Base-by-base conservation (phyloP, 1,140 invertebrate genomes). In the Panulirus ornatus region DNA sequence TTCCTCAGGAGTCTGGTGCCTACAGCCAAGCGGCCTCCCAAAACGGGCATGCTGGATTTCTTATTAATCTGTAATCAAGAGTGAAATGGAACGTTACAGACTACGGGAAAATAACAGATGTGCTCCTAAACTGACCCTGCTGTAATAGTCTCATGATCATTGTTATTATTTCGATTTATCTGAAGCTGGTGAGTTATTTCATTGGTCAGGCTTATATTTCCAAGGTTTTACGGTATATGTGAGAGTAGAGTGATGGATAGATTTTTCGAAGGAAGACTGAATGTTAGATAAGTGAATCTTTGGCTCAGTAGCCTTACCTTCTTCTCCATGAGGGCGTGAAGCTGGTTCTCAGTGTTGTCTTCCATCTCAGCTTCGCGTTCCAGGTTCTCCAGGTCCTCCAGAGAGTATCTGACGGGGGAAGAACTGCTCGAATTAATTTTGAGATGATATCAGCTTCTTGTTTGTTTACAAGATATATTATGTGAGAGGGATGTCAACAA, bases 301-400 rank as follows among this genome's bases (percentile, higher is more conserved):
- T n/a, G n/a, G n/a, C n/a, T n/a, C n/a, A n/a, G 14, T 27, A 9
- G 44, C 14, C 44, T 91, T n/a, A 91, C 85, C 71, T 83, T 84
- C 30, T 78, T 87, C 19, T 30, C 47, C 73, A 89, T 91, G 27
- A 92, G 92, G 9, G 86, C 89, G 34, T 91, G 86, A 1, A 92
- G 90, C 70, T 92, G 90, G 75, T 91, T 84, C 63, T 92, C 92
- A 9, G 89, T 91, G 51, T 92, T 91, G 51, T 92, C 92, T 79
- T 92, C 90, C 71, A 91, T 84, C 0, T 54, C 84, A 2, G 90
- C 92, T 47, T 91, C 73, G 36, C 92, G 76, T 38, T 92, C 92
- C 86, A 92, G 47, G 47, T 75, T 91, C 42, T 92, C 90, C 40
- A 92, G 70, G 51, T 92, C 92, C 30, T 92, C 92, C 22, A 92